A percentile compares a stretch with the other conserved stretches of the same genome.
phyloP scores from a whole-genome alignment of 2,113 vertebrate genomes.

The Panthera leo region DNA sequence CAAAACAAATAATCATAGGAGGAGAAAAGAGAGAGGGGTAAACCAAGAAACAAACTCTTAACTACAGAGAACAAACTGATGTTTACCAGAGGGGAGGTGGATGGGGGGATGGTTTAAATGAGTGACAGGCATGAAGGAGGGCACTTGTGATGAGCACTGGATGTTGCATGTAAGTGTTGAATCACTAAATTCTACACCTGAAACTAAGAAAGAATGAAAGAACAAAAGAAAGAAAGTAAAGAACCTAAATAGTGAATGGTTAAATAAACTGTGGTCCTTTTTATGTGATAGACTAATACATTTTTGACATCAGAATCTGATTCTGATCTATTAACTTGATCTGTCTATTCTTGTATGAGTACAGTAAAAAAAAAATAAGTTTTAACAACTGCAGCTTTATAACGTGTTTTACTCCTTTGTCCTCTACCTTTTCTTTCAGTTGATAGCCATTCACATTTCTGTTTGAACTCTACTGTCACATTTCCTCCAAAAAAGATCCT shows the following conservation, averaged over 20 bases:
- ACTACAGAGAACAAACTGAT: no score
- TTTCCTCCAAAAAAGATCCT: not conserved
- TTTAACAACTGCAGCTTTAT: constrained; percentile 35
- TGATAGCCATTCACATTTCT: constrained; percentile 17
- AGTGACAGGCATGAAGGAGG: no score
- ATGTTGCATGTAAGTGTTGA: no score
- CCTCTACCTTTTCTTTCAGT: not conserved
- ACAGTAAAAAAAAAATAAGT: not conserved
- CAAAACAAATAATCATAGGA: no score
- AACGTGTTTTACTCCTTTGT: not conserved
- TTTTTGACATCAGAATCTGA: constrained; percentile 2
- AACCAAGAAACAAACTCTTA: no score
- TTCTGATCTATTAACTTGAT: constrained; percentile 4
- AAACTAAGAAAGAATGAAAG: no score
- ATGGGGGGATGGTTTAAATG: no score
- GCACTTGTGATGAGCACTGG: no score
- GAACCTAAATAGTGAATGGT: not conserved
- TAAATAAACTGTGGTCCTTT: not conserved
- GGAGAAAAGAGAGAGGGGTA: no score
- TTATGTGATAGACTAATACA: not conserved
- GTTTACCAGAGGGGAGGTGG: no score
- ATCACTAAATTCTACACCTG: no score
- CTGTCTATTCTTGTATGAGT: not conserved
- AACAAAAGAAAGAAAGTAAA: no score
- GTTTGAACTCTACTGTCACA: not conserved